phyloP scores from a whole-genome alignment of 2,113 vertebrate genomes.

The Camelus bactrianus region DNA sequence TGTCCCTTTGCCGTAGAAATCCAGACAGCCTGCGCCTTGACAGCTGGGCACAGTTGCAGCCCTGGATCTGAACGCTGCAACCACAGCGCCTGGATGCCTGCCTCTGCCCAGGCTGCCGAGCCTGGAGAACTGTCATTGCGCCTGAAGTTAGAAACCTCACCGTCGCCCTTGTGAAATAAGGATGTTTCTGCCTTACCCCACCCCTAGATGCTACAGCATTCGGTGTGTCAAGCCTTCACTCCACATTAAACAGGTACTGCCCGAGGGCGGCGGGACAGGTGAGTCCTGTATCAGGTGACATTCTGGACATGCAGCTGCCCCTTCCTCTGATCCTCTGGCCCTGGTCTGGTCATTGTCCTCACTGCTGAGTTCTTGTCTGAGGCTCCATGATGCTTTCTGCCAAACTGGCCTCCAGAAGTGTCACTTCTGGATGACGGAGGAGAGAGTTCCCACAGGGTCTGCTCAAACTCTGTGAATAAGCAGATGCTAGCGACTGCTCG shows the following conservation, averaged over 20 bases:
- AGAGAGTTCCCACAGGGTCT: background rate
- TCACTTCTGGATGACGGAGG: background rate
- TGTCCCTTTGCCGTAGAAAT: background rate
- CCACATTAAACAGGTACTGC: background rate
- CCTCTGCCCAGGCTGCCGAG: too few species aligned
- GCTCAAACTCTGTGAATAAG: background rate
- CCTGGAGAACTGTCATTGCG: background rate
- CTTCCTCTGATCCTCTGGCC: background rate
- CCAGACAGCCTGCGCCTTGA: background rate
- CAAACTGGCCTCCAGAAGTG: background rate
- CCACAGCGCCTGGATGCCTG: fast-evolving
- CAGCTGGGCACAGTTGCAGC: background rate
- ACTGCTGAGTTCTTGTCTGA: background rate
- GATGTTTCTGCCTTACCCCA: background rate
- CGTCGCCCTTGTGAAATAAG: background rate
- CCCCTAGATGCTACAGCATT: background rate
- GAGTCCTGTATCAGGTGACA: background rate
- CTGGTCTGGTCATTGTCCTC: background rate
- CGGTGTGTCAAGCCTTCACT: background rate
- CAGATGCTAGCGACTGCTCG: background rate
- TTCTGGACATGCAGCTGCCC: background rate
- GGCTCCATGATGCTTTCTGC: background rate
- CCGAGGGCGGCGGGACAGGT: too few species aligned
- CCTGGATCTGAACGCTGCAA: background rate
- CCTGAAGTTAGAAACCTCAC: background rate